Evolutionary conservation across 2,797 vertebrate genomes (phyloP).

Genomic region (Discoglossus pictus): DNA sequence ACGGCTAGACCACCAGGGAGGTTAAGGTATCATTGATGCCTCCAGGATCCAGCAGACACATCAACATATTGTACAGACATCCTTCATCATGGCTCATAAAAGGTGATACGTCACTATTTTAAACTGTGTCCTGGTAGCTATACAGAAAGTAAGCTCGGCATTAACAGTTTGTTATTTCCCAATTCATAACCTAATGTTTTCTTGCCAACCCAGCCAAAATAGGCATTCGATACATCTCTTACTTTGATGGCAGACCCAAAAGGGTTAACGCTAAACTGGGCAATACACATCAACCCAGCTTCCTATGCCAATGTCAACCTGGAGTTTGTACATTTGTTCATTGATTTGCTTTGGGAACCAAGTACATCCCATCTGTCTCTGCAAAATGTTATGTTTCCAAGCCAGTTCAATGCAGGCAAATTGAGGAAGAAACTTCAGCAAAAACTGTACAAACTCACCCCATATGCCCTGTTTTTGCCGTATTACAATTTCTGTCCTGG

Average conservation of each 20-base stretch:
- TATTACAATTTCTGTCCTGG: conserved; percentile 22
- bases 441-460: conserved; percentile 33
- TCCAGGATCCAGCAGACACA: no score
- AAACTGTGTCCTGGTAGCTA: no score
- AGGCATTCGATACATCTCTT: conserved; percentile 46
- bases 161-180: no score
- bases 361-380: conserved; percentile 63
- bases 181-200: no score
- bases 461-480: conserved; percentile 32
- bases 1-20: no score
- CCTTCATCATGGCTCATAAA: no score
- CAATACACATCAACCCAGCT: conserved; percentile 41
- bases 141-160: no score
- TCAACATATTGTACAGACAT: no score
- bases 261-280: conserved; percentile 54
- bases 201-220: conserved; percentile 40
- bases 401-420: conserved; percentile 53
- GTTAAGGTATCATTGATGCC: no score
- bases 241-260: conserved; percentile 41
- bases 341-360: conserved; percentile 62
- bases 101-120: no score
- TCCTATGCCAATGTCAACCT: conserved; percentile 58
- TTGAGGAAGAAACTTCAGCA: conserved; percentile 34
- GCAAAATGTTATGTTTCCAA: conserved; percentile 55
- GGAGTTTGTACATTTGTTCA: conserved; percentile 55